phyloP scores from a whole-genome alignment of 1,140 invertebrate genomes.

The Drosophila rufa region DNA sequence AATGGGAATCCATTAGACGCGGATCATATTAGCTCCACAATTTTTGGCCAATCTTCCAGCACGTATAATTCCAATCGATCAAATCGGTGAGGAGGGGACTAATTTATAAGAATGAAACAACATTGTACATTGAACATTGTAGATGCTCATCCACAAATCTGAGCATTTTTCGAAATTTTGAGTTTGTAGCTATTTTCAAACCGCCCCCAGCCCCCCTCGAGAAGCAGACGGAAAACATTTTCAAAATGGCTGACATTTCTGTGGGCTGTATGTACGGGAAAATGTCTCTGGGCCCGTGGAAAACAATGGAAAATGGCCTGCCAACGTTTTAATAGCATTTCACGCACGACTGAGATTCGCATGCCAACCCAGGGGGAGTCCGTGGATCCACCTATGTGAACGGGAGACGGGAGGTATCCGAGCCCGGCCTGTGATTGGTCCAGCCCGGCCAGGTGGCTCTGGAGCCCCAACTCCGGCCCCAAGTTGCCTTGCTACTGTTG shows the following conservation, averaged over 20 bases:
- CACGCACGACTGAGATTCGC: constrained; percentile 75
- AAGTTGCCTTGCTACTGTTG: constrained; percentile 63
- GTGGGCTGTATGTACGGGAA: constrained; percentile 15
- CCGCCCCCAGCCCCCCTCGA: background rate
- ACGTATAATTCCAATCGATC: constrained; percentile 37
- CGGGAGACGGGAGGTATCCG: background rate
- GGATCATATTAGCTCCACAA: background rate
- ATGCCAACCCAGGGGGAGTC: constrained; percentile 34
- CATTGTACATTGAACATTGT: background rate
- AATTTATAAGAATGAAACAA: constrained; percentile 17
- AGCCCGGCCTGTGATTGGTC: constrained; percentile 59
- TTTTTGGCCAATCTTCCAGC: background rate
- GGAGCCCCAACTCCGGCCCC: constrained; percentile 21
- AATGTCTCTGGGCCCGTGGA: constrained; percentile 21
- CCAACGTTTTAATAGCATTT: constrained; percentile 80
- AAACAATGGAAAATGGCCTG: constrained; percentile 67
- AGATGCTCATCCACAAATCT: constrained; percentile 43
- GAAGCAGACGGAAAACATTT: constrained; percentile 64
- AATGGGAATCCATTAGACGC: constrained; percentile 4
- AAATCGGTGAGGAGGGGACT: constrained; percentile 7
- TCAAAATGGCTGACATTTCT: constrained; percentile 79
- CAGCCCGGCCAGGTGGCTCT: constrained; percentile 50
- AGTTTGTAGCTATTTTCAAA: constrained; percentile 20
- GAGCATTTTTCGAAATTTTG: constrained; percentile 14
- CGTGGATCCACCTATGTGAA: constrained; percentile 22